Conservation (phyloP, 2,113 vertebrate species). For the Hippocampus zosterae region DNA sequence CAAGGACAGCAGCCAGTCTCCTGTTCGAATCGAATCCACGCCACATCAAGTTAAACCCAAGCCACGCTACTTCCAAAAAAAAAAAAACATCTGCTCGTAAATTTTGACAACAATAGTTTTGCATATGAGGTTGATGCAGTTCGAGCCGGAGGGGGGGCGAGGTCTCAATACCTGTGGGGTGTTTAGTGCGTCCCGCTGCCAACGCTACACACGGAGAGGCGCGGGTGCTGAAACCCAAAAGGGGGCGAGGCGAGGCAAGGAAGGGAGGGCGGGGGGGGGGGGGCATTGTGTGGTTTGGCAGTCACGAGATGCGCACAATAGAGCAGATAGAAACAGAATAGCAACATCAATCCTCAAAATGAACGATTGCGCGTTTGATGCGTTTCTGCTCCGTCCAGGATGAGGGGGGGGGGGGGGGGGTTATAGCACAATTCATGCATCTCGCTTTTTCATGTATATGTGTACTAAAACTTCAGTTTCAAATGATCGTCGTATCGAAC, state of each 20-base stretch:
- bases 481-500: neutral
- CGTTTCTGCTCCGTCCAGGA: too few relatives aligned
- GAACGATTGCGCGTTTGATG: neutral
- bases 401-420: too few relatives aligned
- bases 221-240: conserved; percentile 2
- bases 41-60: conserved; percentile 60
- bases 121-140: conserved; percentile 53
- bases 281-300: neutral
- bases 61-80: conserved; percentile 72
- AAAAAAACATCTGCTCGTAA: conserved; percentile 69
- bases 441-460: neutral
- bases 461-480: neutral
- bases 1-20: conserved; percentile 25
- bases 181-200: conserved; percentile 36
- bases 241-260: neutral
- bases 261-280: neutral
- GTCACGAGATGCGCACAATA: neutral
- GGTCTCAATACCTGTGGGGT: conserved; percentile 42
- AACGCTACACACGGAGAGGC: conserved; percentile 19
- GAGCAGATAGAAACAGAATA: neutral
- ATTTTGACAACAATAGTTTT: conserved; percentile 69
- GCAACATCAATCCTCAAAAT: neutral
- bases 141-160: conserved; percentile 31
- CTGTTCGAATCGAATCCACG: conserved; percentile 21
- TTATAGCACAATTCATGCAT: neutral